Percentiles rank a stretch among this genome's conserved stretches.
phyloP scores from a whole-genome alignment of 2,888 invertebrate species.

The Schizaphis graminum region DNA sequence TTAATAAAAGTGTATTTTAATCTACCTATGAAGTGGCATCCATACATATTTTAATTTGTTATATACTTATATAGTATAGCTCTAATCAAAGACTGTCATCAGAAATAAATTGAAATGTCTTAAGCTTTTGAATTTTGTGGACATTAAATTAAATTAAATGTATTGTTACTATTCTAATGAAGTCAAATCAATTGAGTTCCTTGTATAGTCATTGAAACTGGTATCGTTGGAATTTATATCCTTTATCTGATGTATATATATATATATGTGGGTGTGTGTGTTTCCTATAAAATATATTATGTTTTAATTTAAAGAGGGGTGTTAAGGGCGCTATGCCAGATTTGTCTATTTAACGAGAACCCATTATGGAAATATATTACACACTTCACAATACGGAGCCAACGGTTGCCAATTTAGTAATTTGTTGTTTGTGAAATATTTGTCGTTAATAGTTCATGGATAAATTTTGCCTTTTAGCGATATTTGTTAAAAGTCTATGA shows the following conservation, averaged over 20 bases:
- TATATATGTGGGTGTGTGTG: too few species aligned
- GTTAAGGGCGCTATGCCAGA: constrained; percentile 20
- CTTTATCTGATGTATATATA: not conserved
- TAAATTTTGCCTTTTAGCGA: not conserved
- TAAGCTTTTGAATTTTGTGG: not conserved
- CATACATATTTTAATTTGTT: not conserved
- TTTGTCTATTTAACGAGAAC: constrained; percentile 23
- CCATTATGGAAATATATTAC: constrained; percentile 33
- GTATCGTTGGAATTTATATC: not conserved
- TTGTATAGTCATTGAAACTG: not conserved
- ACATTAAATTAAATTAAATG: constrained; percentile 2
- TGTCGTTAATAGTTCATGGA: not conserved
- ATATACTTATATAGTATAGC: not conserved
- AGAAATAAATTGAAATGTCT: not conserved
- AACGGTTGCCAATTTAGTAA: constrained; percentile 31
- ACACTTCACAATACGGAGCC: not conserved
- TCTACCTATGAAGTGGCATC: not conserved
- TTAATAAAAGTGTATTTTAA: not conserved
- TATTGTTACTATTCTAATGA: constrained; percentile 20
- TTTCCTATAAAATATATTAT: not conserved
- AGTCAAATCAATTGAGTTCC: not conserved
- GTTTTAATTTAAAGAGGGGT: constrained; percentile 15
- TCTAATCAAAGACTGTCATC: not conserved
- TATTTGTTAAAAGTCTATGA: not conserved
- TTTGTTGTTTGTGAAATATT: not conserved